A percentile compares a stretch with the other conserved stretches of the same genome.
Evolutionary conservation across 1,140 invertebrate genomes (phyloP).

Genomic region (Bombus pascuorum): DNA sequence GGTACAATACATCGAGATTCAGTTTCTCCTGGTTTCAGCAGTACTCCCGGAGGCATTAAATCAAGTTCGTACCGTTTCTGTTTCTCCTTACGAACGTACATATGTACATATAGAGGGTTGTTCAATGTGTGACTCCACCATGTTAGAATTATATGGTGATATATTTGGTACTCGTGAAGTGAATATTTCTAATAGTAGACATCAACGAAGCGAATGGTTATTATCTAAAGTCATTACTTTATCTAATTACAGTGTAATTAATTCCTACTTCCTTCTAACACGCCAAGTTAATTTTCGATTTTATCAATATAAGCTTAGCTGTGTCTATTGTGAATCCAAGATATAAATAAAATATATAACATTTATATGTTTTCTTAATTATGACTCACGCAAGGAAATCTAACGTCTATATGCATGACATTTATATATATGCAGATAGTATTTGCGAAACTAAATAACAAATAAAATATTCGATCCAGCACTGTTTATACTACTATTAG

Average conservation of each 20-base stretch:
- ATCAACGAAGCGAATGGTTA: too few species aligned
- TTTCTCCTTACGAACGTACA: not conserved
- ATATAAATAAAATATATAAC: not conserved
- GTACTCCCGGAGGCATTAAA: constrained; percentile 27
- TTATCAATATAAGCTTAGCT: not conserved
- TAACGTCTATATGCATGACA: not conserved
- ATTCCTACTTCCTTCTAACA: not conserved
- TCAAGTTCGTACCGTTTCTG: constrained; percentile 43
- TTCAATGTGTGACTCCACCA: not conserved
- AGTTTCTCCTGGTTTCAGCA: constrained; percentile 30
- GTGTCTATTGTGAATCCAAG: not conserved
- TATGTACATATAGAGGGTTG: not conserved
- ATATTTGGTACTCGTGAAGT: too few species aligned
- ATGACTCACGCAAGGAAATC: not conserved
- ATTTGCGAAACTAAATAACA: not conserved
- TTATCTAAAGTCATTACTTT: not conserved
- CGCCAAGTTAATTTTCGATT: not conserved
- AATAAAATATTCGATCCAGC: too few species aligned
- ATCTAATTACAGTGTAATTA: not conserved
- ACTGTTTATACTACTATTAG: too few species aligned
- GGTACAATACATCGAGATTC: constrained; percentile 37
- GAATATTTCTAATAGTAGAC: not conserved
- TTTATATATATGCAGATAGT: not conserved
- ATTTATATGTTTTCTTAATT: too few species aligned
- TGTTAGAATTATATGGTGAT: not conserved